phyloP scores from a whole-genome alignment of 1,140 invertebrate genomes.

The Charaxes varanes region DNA sequence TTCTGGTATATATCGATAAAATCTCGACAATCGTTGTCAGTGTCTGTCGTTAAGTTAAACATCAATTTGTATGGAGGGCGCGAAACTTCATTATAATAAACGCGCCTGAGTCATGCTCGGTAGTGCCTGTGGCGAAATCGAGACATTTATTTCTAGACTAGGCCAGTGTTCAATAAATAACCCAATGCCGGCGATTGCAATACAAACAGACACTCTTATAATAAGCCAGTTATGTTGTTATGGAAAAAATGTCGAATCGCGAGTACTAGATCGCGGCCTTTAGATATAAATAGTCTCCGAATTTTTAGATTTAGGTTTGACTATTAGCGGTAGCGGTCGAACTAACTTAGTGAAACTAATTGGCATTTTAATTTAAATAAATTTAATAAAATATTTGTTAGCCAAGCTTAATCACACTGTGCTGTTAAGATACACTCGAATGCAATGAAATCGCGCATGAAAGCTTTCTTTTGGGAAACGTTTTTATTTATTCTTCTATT shows the following conservation, averaged over 20 bases:
- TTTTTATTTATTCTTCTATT: too few species aligned
- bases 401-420: too few species aligned
- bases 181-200: constrained; percentile 34
- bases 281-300: too few species aligned
- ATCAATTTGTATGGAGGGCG: constrained; percentile 27
- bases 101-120: constrained; percentile 36
- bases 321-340: too few species aligned
- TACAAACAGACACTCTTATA: constrained; percentile 48
- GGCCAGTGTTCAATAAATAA: constrained; percentile 49
- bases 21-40: constrained; percentile 20
- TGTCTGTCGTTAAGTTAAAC: constrained; percentile 22
- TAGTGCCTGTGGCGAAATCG: constrained; percentile 42
- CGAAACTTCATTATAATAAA: constrained; percentile 37
- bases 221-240: constrained; percentile 29
- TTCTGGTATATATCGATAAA: constrained; percentile 18
- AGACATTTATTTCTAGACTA: constrained; percentile 52
- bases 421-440: too few species aligned
- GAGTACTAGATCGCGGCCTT: constrained; percentile 6
- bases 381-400: too few species aligned
- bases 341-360: too few species aligned
- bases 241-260: constrained; percentile 9
- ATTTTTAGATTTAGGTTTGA: too few species aligned
- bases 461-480: too few species aligned
- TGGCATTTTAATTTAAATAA: too few species aligned
- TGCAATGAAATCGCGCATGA: too few species aligned